phyloP scores from a whole-genome alignment of 2,888 invertebrate species.

The Erebia epiphron region DNA sequence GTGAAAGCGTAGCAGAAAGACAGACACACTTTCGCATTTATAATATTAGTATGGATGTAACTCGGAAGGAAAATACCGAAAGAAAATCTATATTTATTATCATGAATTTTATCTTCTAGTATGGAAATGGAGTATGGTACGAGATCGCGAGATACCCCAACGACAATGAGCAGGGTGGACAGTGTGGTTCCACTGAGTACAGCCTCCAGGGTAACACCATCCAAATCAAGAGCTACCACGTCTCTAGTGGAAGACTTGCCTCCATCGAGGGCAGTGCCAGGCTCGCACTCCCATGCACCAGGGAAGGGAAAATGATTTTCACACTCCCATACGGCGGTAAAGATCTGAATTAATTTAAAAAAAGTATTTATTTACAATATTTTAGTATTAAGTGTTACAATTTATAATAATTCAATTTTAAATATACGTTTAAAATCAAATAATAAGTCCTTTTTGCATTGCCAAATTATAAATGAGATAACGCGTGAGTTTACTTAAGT shows the following conservation, averaged over 20 bases:
- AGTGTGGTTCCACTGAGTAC: conserved; percentile 22
- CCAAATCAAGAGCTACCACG: conserved; percentile 15
- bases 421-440: no score
- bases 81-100: no score
- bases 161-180: background rate
- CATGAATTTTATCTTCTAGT: no score
- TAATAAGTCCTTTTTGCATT: no score
- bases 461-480: no score
- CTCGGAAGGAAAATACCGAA: no score
- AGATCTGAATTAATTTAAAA: background rate
- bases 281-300: conserved; percentile 13
- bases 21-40: no score
- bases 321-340: conserved; percentile 34
- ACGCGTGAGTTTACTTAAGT: no score
- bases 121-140: conserved; percentile 26
- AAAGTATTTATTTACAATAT: background rate
- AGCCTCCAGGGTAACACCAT: conserved; percentile 11
- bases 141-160: conserved; percentile 28
- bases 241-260: conserved; percentile 3
- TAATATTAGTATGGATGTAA: no score
- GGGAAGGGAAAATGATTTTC: conserved; percentile 27
- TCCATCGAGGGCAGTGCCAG: conserved; percentile 15
- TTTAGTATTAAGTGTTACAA: no score
- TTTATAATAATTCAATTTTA: background rate
- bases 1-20: no score